These are phyloP conservation scores for Metellina segmentata DNA, from an alignment of 2,888 invertebrate genomes.

Conservation along the genomic window DNA sequence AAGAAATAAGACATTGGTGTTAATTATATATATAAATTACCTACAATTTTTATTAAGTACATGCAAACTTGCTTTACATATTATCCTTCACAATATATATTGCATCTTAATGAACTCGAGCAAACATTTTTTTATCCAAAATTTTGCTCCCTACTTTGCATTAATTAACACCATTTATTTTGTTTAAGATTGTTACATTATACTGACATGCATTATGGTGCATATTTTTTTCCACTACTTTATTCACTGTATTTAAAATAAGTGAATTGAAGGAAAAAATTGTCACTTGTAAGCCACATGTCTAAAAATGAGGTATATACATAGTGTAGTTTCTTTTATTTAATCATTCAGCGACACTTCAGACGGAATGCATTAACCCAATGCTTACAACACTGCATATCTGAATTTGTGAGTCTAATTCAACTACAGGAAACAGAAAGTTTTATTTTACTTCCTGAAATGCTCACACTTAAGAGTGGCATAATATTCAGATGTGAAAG, in stretches of 20 bases:
- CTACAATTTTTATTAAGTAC: no score
- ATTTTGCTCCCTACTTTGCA: no score
- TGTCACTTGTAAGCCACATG: background rate
- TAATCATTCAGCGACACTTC: slow-evolving; percentile 70
- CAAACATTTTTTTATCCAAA: no score
- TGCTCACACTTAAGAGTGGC: slow-evolving; percentile 61
- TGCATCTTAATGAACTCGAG: background rate
- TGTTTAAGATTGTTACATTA: no score
- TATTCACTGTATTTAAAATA: no score
- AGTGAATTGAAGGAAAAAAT: background rate
- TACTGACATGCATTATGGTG: no score
- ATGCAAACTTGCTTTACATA: no score
- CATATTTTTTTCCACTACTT: no score
- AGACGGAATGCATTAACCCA: slow-evolving; percentile 76
- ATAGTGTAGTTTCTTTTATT: slow-evolving; percentile 64
- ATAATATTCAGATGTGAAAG: slow-evolving; percentile 69
- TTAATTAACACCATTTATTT: no score
- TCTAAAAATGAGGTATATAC: slow-evolving; percentile 21
- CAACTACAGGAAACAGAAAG: slow-evolving; percentile 70
- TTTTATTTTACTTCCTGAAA: slow-evolving; percentile 39
- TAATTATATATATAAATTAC: no score
- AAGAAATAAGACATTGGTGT: no score
- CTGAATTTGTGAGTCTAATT: slow-evolving; percentile 64
- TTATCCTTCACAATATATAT: background rate
- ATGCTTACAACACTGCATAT: slow-evolving; percentile 75